Evolutionary conservation across 30 jellyfish, hydroid and myxozoan species (phyloP), one percentile per base, ranked within the genome.

Genomic region (Clytia hemisphaerica): DNA sequence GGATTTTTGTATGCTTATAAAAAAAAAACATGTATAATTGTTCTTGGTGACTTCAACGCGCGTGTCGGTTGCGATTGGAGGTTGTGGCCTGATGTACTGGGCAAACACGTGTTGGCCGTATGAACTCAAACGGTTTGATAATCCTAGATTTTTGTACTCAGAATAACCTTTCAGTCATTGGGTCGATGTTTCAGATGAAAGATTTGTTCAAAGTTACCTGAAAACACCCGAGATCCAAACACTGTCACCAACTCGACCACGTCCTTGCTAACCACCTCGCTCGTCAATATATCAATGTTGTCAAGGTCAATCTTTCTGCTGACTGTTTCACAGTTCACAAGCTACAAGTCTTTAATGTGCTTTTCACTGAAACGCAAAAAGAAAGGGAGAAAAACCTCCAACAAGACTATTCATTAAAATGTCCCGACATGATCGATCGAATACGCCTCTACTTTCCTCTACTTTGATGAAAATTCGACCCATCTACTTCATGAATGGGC

Each of bases 81-180:
- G n/a, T n/a, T n/a, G n/a, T n/a, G n/a, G n/a, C 12, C 12, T 59
- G 21, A n/a, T n/a, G 83, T 74, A 16, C 65, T 74, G 30, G 80
- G 86, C 18, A 74, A 74, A 46, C 86, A 74, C 60, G 86, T 9
- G 69, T 72, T 16, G 84, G 84, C 24, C 31, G 32, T 30, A 61
- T 72, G 84, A n/a, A n/a, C n/a, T n/a, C n/a, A n/a, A n/a, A n/a
- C n/a, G n/a, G n/a, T n/a, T n/a, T n/a, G n/a, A n/a, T n/a, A n/a
- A n/a, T n/a, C n/a, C n/a, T n/a, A n/a, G n/a, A n/a, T n/a, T n/a
- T n/a, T n/a, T n/a, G n/a, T n/a, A n/a, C n/a, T n/a, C n/a, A n/a
- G n/a, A n/a, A n/a, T n/a, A n/a, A n/a, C n/a, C n/a, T n/a, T n/a
- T n/a, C n/a, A n/a, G n/a, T n/a, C n/a, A n/a, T n/a, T n/a, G n/a